Base-by-base conservation (phyloP, 1,140 invertebrate species). In the Heliconius hermathena region DNA sequence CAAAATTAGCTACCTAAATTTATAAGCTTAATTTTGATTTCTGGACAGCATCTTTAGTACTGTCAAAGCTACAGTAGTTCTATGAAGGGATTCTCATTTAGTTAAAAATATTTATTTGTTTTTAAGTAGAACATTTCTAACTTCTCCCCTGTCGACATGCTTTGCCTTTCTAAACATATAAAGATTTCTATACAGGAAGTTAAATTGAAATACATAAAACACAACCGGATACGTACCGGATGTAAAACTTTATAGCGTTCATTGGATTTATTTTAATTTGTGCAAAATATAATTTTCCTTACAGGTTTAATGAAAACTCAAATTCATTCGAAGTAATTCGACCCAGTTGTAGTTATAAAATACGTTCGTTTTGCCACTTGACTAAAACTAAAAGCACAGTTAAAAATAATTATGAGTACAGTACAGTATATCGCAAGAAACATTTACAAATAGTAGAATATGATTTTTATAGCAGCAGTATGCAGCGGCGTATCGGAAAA, bases 361-460 rank as follows among this genome's bases (percentile, higher is more conserved):
- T 66, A 76, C 66, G 66, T 22, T 77, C 75, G 71, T 70, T 46
- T 71, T 77, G 26, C 75, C 75, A 77, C 75, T 77, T 77, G 71
- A 77, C 46, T 77, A 71, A 78, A 78, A 78, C 71, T 79, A 72
- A 73, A 79, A 82, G 77, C 78, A 78, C 81, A 82, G 81, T 79
- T 82, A 72, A 79, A 78, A 81, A 81, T 80, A 76, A 76, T 73
- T 66, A 74, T 73, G 72, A 29, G 29, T 29, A 29, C 2, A 29
- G 82, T 66, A 74, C 71, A 75, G 74, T 81, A 81, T 79, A 80
- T 74, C 74, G 76, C 77, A 78, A 84, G 77, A 84, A 80, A 81
- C 81, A 81, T 82, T 86, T 81, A 81, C 78, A 83, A 80, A 84
- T 81, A 81, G 79, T 82, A 76, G 77, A 83, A 80, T 81, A 81